A percentile compares a stretch with the other conserved stretches of the same genome.
Evolutionary conservation across 2,888 invertebrate genomes (phyloP).

Genomic region (Eupelmus urozonus): DNA sequence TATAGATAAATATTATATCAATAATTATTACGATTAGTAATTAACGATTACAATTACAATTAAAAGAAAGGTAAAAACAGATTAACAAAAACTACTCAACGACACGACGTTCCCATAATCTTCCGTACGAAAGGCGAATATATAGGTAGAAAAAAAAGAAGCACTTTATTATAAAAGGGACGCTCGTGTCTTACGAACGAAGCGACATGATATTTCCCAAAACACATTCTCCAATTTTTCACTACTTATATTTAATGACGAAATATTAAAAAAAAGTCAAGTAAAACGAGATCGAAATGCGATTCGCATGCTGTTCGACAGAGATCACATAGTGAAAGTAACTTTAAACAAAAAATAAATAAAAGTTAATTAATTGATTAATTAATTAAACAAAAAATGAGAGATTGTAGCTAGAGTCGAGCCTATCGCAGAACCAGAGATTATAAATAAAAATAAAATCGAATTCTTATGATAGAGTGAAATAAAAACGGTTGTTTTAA

Average conservation of each 20-base stretch:
- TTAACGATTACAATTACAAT: conserved; percentile 51
- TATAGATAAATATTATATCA: conserved; percentile 66
- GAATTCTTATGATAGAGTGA: conserved; percentile 42
- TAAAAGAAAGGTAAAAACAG: conserved; percentile 46
- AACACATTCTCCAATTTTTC: conserved; percentile 67
- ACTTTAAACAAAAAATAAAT: conserved; percentile 43
- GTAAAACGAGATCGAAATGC: conserved; percentile 50
- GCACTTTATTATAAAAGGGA: conserved; percentile 29
- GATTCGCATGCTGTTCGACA: conserved; percentile 41
- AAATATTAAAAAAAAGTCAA: conserved; percentile 38
- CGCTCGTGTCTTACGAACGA: conserved; percentile 19
- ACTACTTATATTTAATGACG: conserved; percentile 67
- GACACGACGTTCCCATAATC: conserved; percentile 49
- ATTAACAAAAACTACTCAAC: conserved; percentile 37
- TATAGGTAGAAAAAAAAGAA: conserved; percentile 26
- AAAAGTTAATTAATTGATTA: conserved; percentile 39
- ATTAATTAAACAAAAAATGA: conserved; percentile 18
- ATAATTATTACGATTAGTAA: conserved; percentile 60
- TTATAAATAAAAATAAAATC: conserved; percentile 42
- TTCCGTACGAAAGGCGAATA: conserved; percentile 31
- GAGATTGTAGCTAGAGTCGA: conserved; percentile 44
- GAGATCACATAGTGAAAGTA: conserved; percentile 52
- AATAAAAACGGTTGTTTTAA: conserved; percentile 41
- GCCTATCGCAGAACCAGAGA: conserved; percentile 45
- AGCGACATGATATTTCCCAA: conserved; percentile 46